Percentiles rank a stretch among this genome's conserved stretches.
Conservation (phyloP, 1,140 invertebrate genomes). For the Lycorma delicatula region DNA sequence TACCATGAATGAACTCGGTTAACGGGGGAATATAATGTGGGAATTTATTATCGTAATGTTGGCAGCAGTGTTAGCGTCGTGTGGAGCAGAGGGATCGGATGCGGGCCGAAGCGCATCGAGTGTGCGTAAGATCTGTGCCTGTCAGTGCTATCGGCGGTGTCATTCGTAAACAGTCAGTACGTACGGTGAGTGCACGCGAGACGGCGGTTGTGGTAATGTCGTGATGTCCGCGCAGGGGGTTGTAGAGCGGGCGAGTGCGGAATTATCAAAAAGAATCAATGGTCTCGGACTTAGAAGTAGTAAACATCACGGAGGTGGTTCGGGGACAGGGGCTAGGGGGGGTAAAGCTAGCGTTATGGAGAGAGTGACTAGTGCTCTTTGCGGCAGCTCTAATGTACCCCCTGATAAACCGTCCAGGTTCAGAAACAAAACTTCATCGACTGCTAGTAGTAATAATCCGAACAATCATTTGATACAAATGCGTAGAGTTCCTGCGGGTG, state of each 20-base stretch:
- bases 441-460: constrained; percentile 6
- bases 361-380: constrained; percentile 72
- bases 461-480: constrained; percentile 19
- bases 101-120: too few relatives aligned
- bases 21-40: too few relatives aligned
- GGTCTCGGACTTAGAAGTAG: constrained; percentile 63
- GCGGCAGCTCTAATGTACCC: constrained; percentile 44
- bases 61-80: too few relatives aligned
- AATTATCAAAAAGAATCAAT: constrained; percentile 78
- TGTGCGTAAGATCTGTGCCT: too few relatives aligned
- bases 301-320: constrained; percentile 43
- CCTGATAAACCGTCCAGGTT: constrained; percentile 28
- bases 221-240: constrained; percentile 72
- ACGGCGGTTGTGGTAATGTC: too few relatives aligned
- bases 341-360: constrained; percentile 66
- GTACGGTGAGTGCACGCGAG: too few relatives aligned
- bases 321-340: constrained; percentile 27
- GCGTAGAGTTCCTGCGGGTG: too few relatives aligned
- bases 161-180: too few relatives aligned
- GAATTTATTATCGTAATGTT: too few relatives aligned
- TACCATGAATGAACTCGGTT: too few relatives aligned
- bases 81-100: too few relatives aligned
- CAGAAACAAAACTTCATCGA: not conserved
- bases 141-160: too few relatives aligned
- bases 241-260: constrained; percentile 78